Evolutionary conservation across 2,888 invertebrate species (phyloP), one percentile per base, ranked within the genome.

Genomic region (Blastobasis adustella): DNA sequence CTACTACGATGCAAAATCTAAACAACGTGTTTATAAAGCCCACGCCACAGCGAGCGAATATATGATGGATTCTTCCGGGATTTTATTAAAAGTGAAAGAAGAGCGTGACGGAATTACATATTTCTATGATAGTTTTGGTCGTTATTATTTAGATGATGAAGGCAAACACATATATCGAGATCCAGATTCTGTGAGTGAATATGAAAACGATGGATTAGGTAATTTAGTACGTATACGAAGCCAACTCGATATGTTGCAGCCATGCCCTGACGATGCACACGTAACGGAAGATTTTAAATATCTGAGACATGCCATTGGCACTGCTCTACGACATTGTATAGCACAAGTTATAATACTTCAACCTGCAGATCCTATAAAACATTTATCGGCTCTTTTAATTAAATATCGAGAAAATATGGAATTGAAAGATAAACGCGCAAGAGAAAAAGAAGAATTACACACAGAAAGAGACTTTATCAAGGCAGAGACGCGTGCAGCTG

Each of bases 131-230:
- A 81, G 70, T 57, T 88, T 66, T 60, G 89, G 89, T 9, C 77
- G 87, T 10, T 88, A 86, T 61, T 87, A 81, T 56, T 69, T 84
- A 37, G 71, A 87, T 57, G 61, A 62, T 1, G 66, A 76, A 49
- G 86, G 84, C n/a, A 83, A 80, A 65, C 78, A 76, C 61, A 76
- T 89, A 58, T 89, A 89, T 62, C 69, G 78, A 23, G 88, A 89
- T 23, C 59, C 58, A 50, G 87, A 83, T 63, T 53, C 76, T 45
- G 47, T 61, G 2, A 88, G 85, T 69, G 88, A 88, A 62, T 89
- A 85, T 58, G 86, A 89, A 71, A 79, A 79, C 56, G 89, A 89
- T 68, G 88, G 81, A 0, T 71, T 88, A 53, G 89, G 89, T 45
- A 89, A 88, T 59, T 66, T 89, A n/a, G 85, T 89, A 2, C 79